These are phyloP conservation scores for Pyrocephalus nanus DNA, from an alignment of 2,797 vertebrate species.

Conservation along the genomic window DNA sequence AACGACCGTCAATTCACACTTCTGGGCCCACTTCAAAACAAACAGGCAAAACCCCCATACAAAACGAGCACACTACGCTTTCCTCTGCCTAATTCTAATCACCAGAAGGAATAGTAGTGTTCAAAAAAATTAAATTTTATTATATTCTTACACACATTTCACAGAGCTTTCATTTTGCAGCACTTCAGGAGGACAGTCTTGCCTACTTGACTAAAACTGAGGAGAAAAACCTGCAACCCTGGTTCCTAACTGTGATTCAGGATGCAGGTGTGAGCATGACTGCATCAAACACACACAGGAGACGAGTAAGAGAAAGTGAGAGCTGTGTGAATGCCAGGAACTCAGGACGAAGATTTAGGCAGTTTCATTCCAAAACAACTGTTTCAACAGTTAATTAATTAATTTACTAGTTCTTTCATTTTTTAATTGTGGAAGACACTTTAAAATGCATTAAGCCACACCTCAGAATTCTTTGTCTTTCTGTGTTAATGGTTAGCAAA, in stretches of 20 bases:
- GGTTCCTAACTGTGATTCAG: background rate
- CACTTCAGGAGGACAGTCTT: background rate
- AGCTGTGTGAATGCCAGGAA: background rate
- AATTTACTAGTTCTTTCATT: too few species aligned
- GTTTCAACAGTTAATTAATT: background rate
- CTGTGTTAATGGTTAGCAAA: background rate
- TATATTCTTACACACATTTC: background rate
- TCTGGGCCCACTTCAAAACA: background rate
- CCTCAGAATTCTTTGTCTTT: rapidly evolving
- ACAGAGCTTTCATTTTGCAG: background rate
- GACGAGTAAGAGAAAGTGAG: background rate
- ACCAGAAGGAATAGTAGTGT: rapidly evolving
- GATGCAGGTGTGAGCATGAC: background rate
- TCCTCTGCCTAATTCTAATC: background rate
- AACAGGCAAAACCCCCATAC: background rate
- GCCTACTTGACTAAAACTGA: background rate
- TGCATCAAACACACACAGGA: background rate
- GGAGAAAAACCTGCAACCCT: background rate
- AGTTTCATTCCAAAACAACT: background rate
- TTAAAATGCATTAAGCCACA: background rate
- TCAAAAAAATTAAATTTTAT: background rate
- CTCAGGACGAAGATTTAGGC: background rate
- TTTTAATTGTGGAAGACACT: background rate
- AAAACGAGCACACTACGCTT: too few species aligned
- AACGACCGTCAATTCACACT: rapidly evolving